A percentile compares a stretch with the other conserved stretches of the same genome.
These are phyloP conservation scores for Drosophila mettleri DNA, from an alignment of 2,888 invertebrate genomes.

Conservation along the genomic window DNA sequence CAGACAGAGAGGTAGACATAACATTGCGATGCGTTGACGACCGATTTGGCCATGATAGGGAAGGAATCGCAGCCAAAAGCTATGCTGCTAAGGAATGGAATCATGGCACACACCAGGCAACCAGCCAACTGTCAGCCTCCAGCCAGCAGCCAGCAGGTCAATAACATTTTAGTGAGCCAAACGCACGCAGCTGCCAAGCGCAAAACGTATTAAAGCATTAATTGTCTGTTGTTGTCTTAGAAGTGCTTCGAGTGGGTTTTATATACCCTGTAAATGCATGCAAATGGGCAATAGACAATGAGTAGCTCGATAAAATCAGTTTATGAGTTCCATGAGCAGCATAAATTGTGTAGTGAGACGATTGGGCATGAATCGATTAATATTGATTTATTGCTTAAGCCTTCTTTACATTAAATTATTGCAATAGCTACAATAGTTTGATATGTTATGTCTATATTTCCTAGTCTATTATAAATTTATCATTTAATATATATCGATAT, in stretches of 20 bases:
- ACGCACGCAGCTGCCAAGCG: constrained; percentile 52
- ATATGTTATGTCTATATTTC: too few species aligned
- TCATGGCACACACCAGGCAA: constrained; percentile 12
- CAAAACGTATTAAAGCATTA: constrained; percentile 62
- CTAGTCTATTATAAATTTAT: too few species aligned
- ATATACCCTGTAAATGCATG: constrained; percentile 17
- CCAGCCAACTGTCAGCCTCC: constrained; percentile 25
- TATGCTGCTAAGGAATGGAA: constrained; percentile 4
- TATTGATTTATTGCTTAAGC: background rate
- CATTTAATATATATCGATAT: too few species aligned
- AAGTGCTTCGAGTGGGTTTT: constrained; percentile 28
- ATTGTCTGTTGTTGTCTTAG: constrained; percentile 38
- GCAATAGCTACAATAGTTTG: too few species aligned
- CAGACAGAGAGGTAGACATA: background rate
- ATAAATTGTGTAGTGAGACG: background rate
- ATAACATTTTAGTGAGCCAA: constrained; percentile 50
- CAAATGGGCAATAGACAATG: background rate
- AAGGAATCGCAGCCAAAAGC: constrained; percentile 12
- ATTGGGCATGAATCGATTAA: background rate
- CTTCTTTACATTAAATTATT: background rate
- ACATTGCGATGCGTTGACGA: constrained; percentile 39
- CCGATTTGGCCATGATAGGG: constrained; percentile 31
- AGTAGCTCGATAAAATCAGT: background rate
- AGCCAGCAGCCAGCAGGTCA: constrained; percentile 43
- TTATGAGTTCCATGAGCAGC: background rate